phyloP scores from a whole-genome alignment of 2,113 vertebrate species.

The Lanius collurio region DNA sequence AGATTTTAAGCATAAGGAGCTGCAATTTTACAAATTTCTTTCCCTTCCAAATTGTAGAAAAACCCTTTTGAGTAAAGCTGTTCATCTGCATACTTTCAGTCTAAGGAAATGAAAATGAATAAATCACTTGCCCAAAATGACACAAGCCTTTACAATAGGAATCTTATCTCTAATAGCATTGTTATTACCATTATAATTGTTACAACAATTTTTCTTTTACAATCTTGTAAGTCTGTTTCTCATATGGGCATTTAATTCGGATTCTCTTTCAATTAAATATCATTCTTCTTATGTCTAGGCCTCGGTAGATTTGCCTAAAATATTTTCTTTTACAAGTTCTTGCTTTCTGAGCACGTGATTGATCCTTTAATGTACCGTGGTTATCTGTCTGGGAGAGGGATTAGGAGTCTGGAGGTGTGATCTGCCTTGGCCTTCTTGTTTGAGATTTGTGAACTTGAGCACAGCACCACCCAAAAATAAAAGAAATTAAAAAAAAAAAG shows the following conservation, averaged over 20 bases:
- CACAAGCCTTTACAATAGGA: neutral
- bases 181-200: conserved; percentile 27
- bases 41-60: neutral
- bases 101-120: conserved; percentile 58
- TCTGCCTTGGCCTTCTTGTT: neutral
- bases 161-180: conserved; percentile 23
- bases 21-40: neutral
- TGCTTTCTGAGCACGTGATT: neutral
- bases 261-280: neutral
- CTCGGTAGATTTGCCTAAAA: neutral
- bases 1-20: conserved; percentile 4
- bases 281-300: neutral
- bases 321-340: neutral
- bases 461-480: neutral
- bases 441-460: neutral
- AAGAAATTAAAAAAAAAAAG: neutral
- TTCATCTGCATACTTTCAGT: neutral
- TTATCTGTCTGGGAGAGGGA: neutral
- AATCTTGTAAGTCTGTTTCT: neutral
- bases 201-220: conserved; percentile 27
- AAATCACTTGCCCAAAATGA: conserved; percentile 34
- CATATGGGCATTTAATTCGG: neutral
- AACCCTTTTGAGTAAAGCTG: neutral
- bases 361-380: neutral
- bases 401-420: neutral